Evolutionary conservation across 2,888 invertebrate species (phyloP).

Genomic region (Drosophila mayaguana): DNA sequence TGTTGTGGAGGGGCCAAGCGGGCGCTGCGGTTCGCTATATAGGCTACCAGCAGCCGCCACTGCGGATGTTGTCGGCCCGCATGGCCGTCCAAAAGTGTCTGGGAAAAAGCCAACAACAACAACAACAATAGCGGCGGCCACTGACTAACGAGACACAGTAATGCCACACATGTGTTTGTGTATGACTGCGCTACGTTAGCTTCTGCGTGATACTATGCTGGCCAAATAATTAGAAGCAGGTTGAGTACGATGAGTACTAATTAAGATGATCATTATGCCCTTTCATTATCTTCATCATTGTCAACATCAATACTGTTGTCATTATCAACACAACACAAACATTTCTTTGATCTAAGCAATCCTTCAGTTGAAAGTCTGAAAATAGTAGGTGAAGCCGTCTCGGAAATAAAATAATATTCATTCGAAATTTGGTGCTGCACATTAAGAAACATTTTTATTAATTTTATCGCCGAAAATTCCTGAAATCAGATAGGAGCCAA

Average conservation of each 20-base stretch:
- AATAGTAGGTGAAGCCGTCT: background rate
- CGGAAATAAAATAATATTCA: conserved; percentile 5
- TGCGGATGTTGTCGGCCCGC: conserved; percentile 63
- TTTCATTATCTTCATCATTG: background rate
- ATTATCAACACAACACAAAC: background rate
- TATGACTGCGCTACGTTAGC: conserved; percentile 12
- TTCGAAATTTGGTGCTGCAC: conserved; percentile 51
- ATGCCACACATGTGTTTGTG: conserved; percentile 37
- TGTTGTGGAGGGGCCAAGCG: background rate
- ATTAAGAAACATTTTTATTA: conserved; percentile 10
- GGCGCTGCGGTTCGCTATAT: conserved; percentile 1
- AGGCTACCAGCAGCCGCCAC: conserved; percentile 39
- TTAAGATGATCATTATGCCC: too few relatives aligned
- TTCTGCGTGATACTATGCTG: conserved; percentile 14
- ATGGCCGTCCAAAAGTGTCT: conserved; percentile 56
- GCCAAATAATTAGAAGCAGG: conserved; percentile 11
- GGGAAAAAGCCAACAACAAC: conserved; percentile 42
- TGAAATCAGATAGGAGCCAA: conserved; percentile 4
- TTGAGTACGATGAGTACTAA: too few relatives aligned
- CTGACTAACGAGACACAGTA: conserved; percentile 67
- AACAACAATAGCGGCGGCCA: conserved; percentile 37
- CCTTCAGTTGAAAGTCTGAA: background rate
- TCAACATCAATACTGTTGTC: background rate
- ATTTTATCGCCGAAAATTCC: conserved; percentile 14
- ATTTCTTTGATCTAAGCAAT: background rate